Base-by-base conservation (phyloP, 1,140 invertebrate species). In the Zaprionus davidi region DNA sequence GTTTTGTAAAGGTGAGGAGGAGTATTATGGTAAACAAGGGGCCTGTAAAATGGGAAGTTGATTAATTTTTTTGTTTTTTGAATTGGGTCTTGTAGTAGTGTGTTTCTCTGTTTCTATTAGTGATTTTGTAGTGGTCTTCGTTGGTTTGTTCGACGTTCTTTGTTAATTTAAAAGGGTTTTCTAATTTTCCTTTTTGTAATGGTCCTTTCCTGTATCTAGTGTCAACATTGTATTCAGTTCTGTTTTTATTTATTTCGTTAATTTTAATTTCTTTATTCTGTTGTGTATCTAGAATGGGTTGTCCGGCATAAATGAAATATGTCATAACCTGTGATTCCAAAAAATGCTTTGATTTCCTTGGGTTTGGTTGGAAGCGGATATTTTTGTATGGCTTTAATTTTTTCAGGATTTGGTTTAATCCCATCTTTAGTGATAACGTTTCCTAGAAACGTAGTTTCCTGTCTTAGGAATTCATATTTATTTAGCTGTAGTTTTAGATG, bases 101-200 rank as follows among this genome's bases (percentile, higher is more conserved):
- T 34, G 62, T 64, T 31, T 22, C 22, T 22, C 22, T 64, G 9
- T 64, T 64, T 64, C 41, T 64, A 20, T 64, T 51, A 38, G 62
- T 51, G 15, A 58, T 71, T 71, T 64, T 71, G 53, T 64, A 64
- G 28, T 71, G 69, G 53, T 58, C 53, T 9, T 64, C 28, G 26
- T 64, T 53, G 34, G 41, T 49, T 57, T 71, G 24, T 64, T 64
- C 60, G 11, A 71, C 60, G 26, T 57, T 36, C 11, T 36, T 36
- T 36, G 34, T 65, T 65, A 13, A 13, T 44, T 72, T 36, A 24
- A 34, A 46, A 17, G 59, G 24, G 24, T 46, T 58, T 71, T 64
- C 38, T 28, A 24, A 49, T 55, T 71, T 71, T n/a, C 69, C 36
- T 22, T 57, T 56, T 51, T 57, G 53, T 38, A 65, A 5, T 28